Percentiles rank a stretch among this genome's conserved stretches.
Conservation (phyloP, 2,888 invertebrate genomes). For the Agriopis aurantiaria region DNA sequence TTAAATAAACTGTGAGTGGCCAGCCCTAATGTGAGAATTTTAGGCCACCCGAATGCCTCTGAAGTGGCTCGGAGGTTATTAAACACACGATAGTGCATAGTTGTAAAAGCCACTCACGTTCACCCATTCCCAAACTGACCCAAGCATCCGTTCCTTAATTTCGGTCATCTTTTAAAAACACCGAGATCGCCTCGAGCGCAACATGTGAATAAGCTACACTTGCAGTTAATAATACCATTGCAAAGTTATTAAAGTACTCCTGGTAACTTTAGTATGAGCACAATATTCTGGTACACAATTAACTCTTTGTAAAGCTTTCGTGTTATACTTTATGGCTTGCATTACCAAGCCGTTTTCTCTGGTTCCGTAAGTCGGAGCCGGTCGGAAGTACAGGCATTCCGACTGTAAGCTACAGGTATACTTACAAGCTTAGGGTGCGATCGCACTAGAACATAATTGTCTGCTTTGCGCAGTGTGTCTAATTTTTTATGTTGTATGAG, state of each 20-base stretch:
- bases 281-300: not conserved
- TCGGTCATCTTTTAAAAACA: too few species aligned
- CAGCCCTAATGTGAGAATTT: too few species aligned
- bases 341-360: slow-evolving; percentile 11
- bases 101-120: too few species aligned
- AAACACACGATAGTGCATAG: too few species aligned
- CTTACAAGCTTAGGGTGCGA: slow-evolving; percentile 11
- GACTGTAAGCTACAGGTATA: slow-evolving; percentile 23
- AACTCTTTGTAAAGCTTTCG: slow-evolving; percentile 1
- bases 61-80: too few species aligned
- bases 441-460: not conserved
- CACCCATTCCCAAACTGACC: too few species aligned
- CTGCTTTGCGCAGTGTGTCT: not conserved
- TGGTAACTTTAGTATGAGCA: not conserved
- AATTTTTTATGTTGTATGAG: not conserved
- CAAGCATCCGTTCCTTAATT: too few species aligned
- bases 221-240: not conserved
- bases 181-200: too few species aligned
- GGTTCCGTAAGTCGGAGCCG: slow-evolving; percentile 12
- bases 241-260: slow-evolving; percentile 4
- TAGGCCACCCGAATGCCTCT: too few species aligned
- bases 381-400: slow-evolving; percentile 11
- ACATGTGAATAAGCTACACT: too few species aligned
- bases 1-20: too few species aligned
- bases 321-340: slow-evolving; percentile 16